Evolutionary conservation across 2,797 vertebrate genomes (phyloP), one percentile per base, ranked within the genome.

Genomic region (Chrysolophus pictus): DNA sequence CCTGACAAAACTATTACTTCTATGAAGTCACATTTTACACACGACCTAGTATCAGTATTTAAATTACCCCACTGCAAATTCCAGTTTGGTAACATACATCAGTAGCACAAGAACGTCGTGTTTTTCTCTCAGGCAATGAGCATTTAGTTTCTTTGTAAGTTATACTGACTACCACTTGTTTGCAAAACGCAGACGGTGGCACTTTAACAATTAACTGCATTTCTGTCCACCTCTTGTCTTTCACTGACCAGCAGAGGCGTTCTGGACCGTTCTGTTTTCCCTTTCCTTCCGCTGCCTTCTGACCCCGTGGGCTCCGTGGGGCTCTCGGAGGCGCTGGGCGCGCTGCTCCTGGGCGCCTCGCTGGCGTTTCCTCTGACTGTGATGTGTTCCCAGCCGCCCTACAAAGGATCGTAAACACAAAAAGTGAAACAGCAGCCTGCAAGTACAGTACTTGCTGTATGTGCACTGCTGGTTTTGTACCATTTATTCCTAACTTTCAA

Each of bases 331-430:
- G 84, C 18, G 63, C 96, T 96, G 10, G 89, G 94, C n/a, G 96
- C 78, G 26, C 26, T 4, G 7, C 96, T 74, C 46, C 95, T 97
- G 4, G 97, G 84, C 3, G 97, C 96, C 91, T 98, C 98, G 62
- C 97, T 97, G 14, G 98, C 97, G 73, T 99, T 99, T 79, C 98
- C 99, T 95, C 99, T 98, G 78, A 99, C 96, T 12, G 98, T 98
- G 90, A 99, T 94, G 93, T 99, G 98, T 82, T 99, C 99, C 99
- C 99, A 99, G 41, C 99, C 99, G 8, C 99, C 99, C 99, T 99
- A 75, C 33, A 89, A 91, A 46, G 80, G 18, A 82, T 37, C 1
- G 72, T 11, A 64, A n/a, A 51, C 26, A 55, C 6, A 90, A 4
- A 33, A 51, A 58, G 14, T 92, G 65, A 68, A 73, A 39, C 31